phyloP scores from a whole-genome alignment of 2,113 vertebrate species.

The Tetraodon nigroviridis region DNA sequence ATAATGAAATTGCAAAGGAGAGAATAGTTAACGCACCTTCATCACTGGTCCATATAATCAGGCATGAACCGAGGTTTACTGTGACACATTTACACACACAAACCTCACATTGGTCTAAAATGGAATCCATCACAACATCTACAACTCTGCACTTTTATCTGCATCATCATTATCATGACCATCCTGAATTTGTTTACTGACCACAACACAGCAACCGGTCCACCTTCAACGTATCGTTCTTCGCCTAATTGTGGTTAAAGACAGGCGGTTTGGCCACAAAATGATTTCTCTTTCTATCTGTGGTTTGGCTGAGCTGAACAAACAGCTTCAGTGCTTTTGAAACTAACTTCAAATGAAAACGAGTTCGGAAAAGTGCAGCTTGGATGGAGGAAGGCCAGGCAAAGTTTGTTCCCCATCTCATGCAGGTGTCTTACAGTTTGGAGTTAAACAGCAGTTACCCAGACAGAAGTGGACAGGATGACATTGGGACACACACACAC shows the following conservation, averaged over 20 bases:
- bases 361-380: slow-evolving; percentile 16
- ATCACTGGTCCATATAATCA: too few species aligned
- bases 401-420: slow-evolving; percentile 25
- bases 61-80: too few species aligned
- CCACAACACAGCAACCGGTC: slow-evolving; percentile 20
- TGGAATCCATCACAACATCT: too few species aligned
- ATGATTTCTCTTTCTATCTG: slow-evolving; percentile 7
- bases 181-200: not conserved
- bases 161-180: not conserved
- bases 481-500: not conserved
- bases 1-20: not conserved
- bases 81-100: not conserved
- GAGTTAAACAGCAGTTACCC: slow-evolving; percentile 26
- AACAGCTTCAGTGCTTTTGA: slow-evolving; percentile 47
- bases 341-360: slow-evolving; percentile 45
- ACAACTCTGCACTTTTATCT: too few species aligned
- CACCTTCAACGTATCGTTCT: slow-evolving; percentile 18
- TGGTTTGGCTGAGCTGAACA: slow-evolving; percentile 39
- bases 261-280: slow-evolving; percentile 45
- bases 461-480: slow-evolving; percentile 24
- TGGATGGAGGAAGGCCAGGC: not conserved
- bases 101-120: too few species aligned
- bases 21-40: not conserved
- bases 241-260: slow-evolving; percentile 19
- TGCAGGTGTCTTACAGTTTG: slow-evolving; percentile 37